Percentiles rank a stretch among this genome's conserved stretches.
Evolutionary conservation across 2,113 vertebrate species (phyloP).

Genomic region (Harpagus bidentatus): DNA sequence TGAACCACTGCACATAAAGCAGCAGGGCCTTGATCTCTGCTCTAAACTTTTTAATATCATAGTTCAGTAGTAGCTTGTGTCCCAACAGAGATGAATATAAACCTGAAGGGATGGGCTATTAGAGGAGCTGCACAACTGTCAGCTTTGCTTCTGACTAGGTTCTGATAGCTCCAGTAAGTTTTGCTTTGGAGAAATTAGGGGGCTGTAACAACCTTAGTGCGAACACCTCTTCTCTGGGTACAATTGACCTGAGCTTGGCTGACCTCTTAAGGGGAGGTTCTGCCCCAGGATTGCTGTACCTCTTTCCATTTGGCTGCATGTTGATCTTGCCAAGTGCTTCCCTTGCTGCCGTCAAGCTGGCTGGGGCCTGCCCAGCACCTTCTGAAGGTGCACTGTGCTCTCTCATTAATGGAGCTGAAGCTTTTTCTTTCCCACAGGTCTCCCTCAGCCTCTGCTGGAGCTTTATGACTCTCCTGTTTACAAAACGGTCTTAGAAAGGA

Average conservation of each 20-base stretch:
- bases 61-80: not conserved
- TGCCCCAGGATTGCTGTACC: not conserved
- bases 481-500: slow-evolving; percentile 85
- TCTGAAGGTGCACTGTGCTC: not conserved
- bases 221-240: not conserved
- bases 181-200: not conserved
- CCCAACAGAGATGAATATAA: not conserved
- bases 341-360: fast-evolving
- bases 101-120: not conserved
- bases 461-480: slow-evolving; percentile 86
- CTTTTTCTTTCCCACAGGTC: slow-evolving; percentile 71
- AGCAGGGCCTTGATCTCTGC: not conserved
- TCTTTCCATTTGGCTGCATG: not conserved
- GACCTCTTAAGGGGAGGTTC: not conserved
- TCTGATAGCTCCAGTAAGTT: not conserved
- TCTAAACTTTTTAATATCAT: not conserved
- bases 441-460: slow-evolving; percentile 84
- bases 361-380: not conserved
- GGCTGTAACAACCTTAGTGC: not conserved
- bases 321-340: not conserved
- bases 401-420: not conserved
- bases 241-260: not conserved
- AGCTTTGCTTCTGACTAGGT: not conserved
- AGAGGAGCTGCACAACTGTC: not conserved
- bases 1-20: not conserved